Percentiles rank a stretch among this genome's conserved stretches.
Evolutionary conservation across 1,140 invertebrate species (phyloP).

Genomic region (Heliconius himera): DNA sequence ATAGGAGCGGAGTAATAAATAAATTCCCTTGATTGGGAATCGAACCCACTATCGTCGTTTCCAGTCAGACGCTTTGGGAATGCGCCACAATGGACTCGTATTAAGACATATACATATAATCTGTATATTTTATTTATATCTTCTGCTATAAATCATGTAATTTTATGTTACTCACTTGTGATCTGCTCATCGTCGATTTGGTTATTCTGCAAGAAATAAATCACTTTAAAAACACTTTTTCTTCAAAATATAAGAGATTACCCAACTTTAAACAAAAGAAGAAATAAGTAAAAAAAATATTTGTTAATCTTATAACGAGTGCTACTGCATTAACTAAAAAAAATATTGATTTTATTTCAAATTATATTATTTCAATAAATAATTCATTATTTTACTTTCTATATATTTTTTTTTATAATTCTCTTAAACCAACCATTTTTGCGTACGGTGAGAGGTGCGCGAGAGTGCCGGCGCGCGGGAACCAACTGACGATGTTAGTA

Average conservation of each 20-base stretch:
- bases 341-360: not conserved
- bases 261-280: not conserved
- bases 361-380: too few relatives aligned
- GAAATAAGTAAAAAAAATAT: not conserved
- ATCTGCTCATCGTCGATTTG: conserved; percentile 84
- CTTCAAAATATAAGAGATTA: not conserved
- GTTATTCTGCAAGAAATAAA: conserved; percentile 70
- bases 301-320: too few relatives aligned
- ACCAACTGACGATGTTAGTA: not conserved
- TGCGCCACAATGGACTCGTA: too few relatives aligned
- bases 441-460: not conserved
- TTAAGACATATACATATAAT: too few relatives aligned
- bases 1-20: not conserved
- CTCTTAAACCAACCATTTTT: conserved; percentile 54
- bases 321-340: not conserved
- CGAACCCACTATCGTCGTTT: not conserved
- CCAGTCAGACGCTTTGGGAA: not conserved
- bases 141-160: not conserved
- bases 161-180: conserved; percentile 80
- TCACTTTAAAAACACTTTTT: not conserved
- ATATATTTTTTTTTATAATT: not conserved
- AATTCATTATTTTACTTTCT: not conserved
- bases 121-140: too few relatives aligned
- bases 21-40: not conserved
- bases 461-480: not conserved